These are phyloP conservation scores for Cantharis rustica DNA, from an alignment of 2,888 invertebrate genomes.

Conservation along the genomic window DNA sequence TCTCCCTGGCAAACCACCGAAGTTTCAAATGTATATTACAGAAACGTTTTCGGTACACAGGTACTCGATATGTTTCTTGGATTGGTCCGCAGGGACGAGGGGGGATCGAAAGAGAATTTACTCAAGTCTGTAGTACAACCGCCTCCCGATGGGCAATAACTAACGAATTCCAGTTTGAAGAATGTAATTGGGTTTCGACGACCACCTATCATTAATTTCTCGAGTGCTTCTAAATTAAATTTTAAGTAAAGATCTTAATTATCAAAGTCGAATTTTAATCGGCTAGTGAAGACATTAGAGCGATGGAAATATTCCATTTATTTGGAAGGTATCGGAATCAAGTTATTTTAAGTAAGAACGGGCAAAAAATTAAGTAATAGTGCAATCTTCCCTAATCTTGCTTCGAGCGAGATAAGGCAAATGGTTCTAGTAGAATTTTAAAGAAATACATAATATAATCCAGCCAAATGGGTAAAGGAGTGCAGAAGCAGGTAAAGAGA, in stretches of 20 bases:
- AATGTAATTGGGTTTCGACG: not conserved
- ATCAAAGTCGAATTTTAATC: not conserved
- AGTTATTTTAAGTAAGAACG: not conserved
- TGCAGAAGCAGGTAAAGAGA: not conserved
- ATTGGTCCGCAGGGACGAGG: too few relatives aligned
- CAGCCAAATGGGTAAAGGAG: not conserved
- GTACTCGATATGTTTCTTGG: too few relatives aligned
- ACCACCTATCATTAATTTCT: not conserved
- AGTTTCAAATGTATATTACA: too few relatives aligned
- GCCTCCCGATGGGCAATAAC: not conserved
- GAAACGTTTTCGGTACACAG: too few relatives aligned
- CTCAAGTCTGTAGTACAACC: too few relatives aligned
- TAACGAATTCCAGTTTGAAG: not conserved
- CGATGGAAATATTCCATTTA: not conserved
- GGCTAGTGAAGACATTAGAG: not conserved
- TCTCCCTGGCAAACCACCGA: too few relatives aligned
- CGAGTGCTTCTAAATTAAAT: not conserved
- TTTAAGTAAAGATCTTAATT: not conserved
- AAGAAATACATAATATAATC: not conserved
- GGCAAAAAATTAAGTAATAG: not conserved
- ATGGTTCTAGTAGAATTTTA: not conserved
- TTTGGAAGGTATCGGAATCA: not conserved
- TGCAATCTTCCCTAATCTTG: not conserved
- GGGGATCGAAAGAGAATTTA: too few relatives aligned
- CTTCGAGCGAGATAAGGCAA: not conserved